Conservation (phyloP, 2,888 invertebrate genomes). For the Hemicrepidius hirtus region DNA sequence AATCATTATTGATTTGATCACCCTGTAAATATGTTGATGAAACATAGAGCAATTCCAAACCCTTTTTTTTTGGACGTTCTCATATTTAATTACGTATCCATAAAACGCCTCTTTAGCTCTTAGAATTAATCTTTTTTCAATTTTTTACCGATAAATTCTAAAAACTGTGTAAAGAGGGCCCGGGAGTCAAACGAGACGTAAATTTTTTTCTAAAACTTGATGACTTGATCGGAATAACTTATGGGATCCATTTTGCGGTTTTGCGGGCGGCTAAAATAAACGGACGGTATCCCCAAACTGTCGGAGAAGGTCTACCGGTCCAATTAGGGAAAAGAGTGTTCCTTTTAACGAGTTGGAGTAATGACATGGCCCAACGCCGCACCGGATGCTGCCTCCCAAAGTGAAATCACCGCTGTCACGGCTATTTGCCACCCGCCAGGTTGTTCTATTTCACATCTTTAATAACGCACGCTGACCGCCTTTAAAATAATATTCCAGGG, state of each 20-base stretch:
- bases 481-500: background rate
- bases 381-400: slow-evolving; percentile 69
- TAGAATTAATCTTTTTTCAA: too few relatives aligned
- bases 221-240: slow-evolving; percentile 20
- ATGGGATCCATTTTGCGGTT: slow-evolving; percentile 35
- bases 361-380: slow-evolving; percentile 67
- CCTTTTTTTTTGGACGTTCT: too few relatives aligned
- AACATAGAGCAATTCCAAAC: too few relatives aligned
- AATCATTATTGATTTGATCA: too few relatives aligned
- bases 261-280: slow-evolving; percentile 63
- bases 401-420: slow-evolving; percentile 64
- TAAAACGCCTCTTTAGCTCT: too few relatives aligned
- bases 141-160: too few relatives aligned
- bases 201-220: slow-evolving; percentile 15
- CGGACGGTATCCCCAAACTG: slow-evolving; percentile 61
- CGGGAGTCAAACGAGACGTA: too few relatives aligned
- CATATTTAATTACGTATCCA: too few relatives aligned
- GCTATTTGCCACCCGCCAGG: slow-evolving; percentile 66
- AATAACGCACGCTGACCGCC: slow-evolving; percentile 52
- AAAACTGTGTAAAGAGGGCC: too few relatives aligned
- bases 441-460: slow-evolving; percentile 62
- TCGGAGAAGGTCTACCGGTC: slow-evolving; percentile 65
- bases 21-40: too few relatives aligned
- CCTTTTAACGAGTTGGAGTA: slow-evolving; percentile 68
- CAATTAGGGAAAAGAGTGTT: slow-evolving; percentile 68